These are phyloP conservation scores for Chaetodon auriga DNA, from an alignment of 2,113 vertebrate species.

Conservation along the genomic window DNA sequence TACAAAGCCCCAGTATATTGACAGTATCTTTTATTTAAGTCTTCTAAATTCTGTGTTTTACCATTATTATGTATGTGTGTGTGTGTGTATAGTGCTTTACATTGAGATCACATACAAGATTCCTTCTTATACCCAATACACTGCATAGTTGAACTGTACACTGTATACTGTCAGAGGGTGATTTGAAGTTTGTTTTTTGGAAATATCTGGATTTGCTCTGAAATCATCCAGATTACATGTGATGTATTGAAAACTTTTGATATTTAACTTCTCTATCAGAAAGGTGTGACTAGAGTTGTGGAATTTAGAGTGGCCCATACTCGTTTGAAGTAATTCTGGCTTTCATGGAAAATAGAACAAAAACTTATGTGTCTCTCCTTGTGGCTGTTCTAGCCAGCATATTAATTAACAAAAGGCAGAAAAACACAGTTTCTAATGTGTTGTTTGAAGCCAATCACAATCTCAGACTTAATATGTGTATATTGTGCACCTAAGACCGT, in stretches of 20 bases:
- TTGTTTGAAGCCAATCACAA: neutral
- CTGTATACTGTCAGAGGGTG: neutral
- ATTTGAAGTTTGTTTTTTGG: neutral
- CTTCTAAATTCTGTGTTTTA: neutral
- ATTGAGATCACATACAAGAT: neutral
- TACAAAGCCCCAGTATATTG: neutral
- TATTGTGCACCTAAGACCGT: neutral
- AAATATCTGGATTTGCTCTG: neutral
- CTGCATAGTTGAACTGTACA: neutral
- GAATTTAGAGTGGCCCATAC: neutral
- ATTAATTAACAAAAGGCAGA: neutral
- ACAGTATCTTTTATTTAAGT: neutral
- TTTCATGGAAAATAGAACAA: neutral
- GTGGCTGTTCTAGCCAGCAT: neutral
- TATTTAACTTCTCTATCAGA: neutral
- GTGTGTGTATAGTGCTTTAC: neutral
- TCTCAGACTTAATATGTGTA: neutral
- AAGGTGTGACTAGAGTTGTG: neutral
- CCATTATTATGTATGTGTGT: neutral
- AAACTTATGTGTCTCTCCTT: neutral
- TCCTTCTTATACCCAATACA: neutral
- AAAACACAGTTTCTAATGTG: neutral
- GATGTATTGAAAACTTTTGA: neutral
- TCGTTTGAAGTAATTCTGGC: neutral
- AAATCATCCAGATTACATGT: neutral